Percentiles rank a stretch among this genome's conserved stretches.
These are phyloP conservation scores for Drosophila paranaensis DNA, from an alignment of 2,888 invertebrate genomes.

Conservation along the genomic window DNA sequence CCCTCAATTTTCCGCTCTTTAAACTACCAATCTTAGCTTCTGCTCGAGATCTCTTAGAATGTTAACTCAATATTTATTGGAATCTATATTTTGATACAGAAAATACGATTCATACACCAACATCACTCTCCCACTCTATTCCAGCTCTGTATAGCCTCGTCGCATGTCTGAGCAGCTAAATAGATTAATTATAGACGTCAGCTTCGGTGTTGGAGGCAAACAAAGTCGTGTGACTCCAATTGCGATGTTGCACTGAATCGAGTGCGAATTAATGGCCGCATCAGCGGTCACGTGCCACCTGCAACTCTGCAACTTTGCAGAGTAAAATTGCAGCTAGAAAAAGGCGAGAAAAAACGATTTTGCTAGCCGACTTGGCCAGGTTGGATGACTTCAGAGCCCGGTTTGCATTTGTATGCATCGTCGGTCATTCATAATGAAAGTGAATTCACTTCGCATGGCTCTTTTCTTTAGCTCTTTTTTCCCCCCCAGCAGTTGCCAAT, in stretches of 20 bases:
- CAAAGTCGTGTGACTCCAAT: conserved; percentile 5
- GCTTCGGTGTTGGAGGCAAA: background rate
- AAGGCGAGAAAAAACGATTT: conserved; percentile 42
- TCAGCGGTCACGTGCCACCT: conserved; percentile 45
- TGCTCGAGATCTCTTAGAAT: too few species aligned
- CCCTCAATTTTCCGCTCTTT: too few species aligned
- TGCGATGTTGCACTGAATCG: conserved; percentile 8
- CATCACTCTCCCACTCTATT: too few species aligned
- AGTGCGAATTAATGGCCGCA: conserved; percentile 15
- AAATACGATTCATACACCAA: too few species aligned
- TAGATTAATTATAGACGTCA: background rate
- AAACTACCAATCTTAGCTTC: too few species aligned
- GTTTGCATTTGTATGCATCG: conserved; percentile 76
- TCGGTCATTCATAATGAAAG: conserved; percentile 82
- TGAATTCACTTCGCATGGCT: conserved; percentile 77
- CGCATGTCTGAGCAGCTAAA: background rate
- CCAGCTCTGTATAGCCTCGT: background rate
- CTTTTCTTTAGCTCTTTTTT: conserved; percentile 37
- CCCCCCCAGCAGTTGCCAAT: conserved; percentile 30
- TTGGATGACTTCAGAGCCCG: conserved; percentile 70
- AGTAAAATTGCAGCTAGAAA: conserved; percentile 21
- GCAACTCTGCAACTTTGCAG: conserved; percentile 32
- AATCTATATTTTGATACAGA: too few species aligned
- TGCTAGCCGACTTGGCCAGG: conserved; percentile 64
- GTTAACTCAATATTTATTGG: too few species aligned